Conservation (phyloP, 2,113 vertebrate species). For the Cephalopholis sonnerati region DNA sequence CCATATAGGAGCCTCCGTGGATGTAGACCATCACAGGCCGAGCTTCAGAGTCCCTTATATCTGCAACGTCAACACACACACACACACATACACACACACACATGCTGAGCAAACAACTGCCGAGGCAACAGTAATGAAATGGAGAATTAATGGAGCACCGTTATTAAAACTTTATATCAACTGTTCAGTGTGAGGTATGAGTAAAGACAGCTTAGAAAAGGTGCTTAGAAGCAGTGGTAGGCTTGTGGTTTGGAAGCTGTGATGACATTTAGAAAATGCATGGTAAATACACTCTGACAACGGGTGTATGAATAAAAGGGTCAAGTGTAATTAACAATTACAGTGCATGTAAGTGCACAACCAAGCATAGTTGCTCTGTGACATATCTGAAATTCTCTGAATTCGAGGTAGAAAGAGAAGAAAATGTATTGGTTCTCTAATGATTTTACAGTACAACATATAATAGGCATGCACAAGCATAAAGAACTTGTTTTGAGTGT, state of each 20-base stretch:
- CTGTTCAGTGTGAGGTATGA: conserved; percentile 61
- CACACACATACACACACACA: conserved; percentile 39
- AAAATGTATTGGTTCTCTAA: neutral
- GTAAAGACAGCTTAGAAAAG: conserved; percentile 60
- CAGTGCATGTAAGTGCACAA: neutral
- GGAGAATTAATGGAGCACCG: conserved; percentile 46
- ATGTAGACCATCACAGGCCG: conserved; percentile 98
- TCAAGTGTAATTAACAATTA: conserved; percentile 44
- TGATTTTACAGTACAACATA: conserved; percentile 1
- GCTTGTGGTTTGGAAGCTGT: conserved; percentile 67
- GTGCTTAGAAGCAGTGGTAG: conserved; percentile 67
- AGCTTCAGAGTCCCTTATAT: conserved; percentile 96
- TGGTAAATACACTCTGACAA: conserved; percentile 59
- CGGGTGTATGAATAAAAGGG: conserved; percentile 53
- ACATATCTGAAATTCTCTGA: conserved; percentile 14
- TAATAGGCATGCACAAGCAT: conserved; percentile 31
- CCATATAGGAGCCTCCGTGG: conserved; percentile 98
- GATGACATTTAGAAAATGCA: conserved; percentile 70
- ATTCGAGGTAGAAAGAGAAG: neutral
- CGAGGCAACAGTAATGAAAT: conserved; percentile 58
- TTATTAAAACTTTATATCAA: conserved; percentile 60
- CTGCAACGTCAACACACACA: conserved; percentile 84
- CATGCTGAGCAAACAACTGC: conserved; percentile 61
- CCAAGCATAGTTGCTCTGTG: conserved; percentile 24
- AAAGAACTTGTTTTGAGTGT: neutral